Percentiles rank a stretch among this genome's conserved stretches.
Conservation (phyloP, 2,113 vertebrate genomes). For the Rhodinocichla rosea region DNA sequence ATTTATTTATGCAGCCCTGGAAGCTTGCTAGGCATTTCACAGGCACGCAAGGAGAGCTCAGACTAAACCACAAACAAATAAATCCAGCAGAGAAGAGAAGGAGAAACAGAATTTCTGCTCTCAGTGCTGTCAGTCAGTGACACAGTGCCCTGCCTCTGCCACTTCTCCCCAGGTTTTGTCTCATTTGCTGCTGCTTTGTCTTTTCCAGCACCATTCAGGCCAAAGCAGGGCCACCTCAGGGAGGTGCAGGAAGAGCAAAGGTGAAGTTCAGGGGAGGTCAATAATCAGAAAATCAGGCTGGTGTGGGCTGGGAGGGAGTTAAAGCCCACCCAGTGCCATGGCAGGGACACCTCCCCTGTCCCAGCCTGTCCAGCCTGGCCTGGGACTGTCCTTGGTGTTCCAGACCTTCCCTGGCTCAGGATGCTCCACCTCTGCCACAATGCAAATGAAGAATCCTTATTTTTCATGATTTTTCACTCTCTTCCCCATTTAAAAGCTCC, state of each 20-base stretch:
- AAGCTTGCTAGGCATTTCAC: background rate
- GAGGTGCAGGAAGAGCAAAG: background rate
- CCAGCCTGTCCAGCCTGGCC: background rate
- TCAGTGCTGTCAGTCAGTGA: background rate
- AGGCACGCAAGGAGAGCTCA: background rate
- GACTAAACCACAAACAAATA: background rate
- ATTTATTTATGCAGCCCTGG: constrained; percentile 45
- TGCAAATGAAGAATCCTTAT: background rate
- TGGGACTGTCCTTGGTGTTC: background rate
- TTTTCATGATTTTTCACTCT: background rate
- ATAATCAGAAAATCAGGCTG: rapidly evolving
- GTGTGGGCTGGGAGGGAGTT: background rate
- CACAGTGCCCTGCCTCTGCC: background rate
- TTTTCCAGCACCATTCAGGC: rapidly evolving
- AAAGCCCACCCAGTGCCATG: rapidly evolving
- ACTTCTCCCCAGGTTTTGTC: rapidly evolving
- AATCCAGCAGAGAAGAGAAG: background rate
- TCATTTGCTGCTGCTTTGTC: rapidly evolving
- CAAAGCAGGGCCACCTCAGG: background rate
- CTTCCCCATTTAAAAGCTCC: background rate
- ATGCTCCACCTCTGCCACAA: background rate
- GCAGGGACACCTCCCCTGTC: background rate
- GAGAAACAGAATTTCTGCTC: background rate
- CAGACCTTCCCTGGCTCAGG: background rate
- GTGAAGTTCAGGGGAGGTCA: rapidly evolving